Percentiles rank a stretch among this genome's conserved stretches.
Evolutionary conservation across 2,113 vertebrate genomes (phyloP).

Genomic region (Tetrao urogallus): DNA sequence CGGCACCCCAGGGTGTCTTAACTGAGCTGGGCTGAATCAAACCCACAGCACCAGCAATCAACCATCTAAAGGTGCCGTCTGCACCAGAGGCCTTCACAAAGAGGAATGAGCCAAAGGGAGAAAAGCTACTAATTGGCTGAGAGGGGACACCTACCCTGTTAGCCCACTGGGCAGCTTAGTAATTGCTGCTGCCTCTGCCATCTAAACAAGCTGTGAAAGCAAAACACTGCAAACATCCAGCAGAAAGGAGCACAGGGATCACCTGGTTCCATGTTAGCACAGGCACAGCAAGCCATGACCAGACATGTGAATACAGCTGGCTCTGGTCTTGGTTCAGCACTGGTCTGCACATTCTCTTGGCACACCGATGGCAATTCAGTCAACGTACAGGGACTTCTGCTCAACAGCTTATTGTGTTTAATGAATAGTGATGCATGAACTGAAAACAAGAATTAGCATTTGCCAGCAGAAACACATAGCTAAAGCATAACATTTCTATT

Average conservation of each 20-base stretch:
- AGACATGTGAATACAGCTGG: not conserved
- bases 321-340: not conserved
- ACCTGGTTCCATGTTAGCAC: not conserved
- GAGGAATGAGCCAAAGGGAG: not conserved
- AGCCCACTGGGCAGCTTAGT: not conserved
- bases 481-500: not conserved
- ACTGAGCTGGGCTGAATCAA: not conserved
- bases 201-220: not conserved
- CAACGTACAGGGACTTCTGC: not conserved
- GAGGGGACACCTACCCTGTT: not conserved
- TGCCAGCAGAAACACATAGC: not conserved
- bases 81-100: not conserved
- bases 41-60: too few relatives aligned
- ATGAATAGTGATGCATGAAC: not conserved
- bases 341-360: not conserved
- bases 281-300: not conserved
- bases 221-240: not conserved
- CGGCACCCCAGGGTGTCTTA: not conserved
- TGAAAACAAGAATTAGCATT: not conserved
- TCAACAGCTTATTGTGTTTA: not conserved
- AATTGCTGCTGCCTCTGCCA: not conserved
- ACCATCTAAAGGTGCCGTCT: too few relatives aligned
- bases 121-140: not conserved
- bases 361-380: not conserved
- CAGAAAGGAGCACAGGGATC: not conserved